phyloP scores from a whole-genome alignment of 2,888 invertebrate genomes.

The Prionchulus punctatus region DNA sequence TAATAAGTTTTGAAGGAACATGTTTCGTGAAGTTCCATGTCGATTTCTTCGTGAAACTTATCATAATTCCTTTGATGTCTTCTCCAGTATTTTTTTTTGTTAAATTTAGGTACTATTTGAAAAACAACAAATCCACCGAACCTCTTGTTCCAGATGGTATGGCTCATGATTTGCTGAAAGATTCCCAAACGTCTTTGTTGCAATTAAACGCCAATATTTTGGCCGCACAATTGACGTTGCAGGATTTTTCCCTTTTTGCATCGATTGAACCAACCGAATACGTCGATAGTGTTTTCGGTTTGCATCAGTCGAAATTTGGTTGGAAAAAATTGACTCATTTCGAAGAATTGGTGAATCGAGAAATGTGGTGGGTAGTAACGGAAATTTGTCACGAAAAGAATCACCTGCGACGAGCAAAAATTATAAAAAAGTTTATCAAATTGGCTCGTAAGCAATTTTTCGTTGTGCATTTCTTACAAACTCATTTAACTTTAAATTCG shows the following conservation, averaged over 20 bases:
- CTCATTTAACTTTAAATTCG: too few relatives aligned
- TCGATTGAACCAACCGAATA: constrained; percentile 84
- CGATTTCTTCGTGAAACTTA: too few relatives aligned
- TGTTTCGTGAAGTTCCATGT: too few relatives aligned
- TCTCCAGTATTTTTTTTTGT: too few relatives aligned
- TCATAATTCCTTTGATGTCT: too few relatives aligned
- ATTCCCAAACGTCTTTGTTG: constrained; percentile 75
- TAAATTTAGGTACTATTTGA: constrained; percentile 89
- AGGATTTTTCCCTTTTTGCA: constrained; percentile 80
- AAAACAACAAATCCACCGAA: constrained; percentile 82
- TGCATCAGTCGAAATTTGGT: constrained; percentile 61
- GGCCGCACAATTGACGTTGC: constrained; percentile 83
- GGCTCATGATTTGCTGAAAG: constrained; percentile 72
- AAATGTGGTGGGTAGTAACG: constrained; percentile 80
- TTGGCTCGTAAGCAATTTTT: constrained; percentile 66
- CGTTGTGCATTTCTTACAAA: too few relatives aligned
- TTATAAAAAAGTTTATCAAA: constrained; percentile 96
- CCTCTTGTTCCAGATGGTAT: constrained; percentile 90
- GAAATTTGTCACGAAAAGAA: constrained; percentile 88
- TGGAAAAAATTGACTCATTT: constrained; percentile 76
- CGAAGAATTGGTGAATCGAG: constrained; percentile 64
- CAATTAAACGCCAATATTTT: constrained; percentile 63
- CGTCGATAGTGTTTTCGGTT: constrained; percentile 45
- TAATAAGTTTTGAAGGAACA: too few relatives aligned
- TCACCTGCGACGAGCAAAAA: constrained; percentile 69